Evolutionary conservation across 2,797 vertebrate genomes (phyloP).

Genomic region (Pteropus rufus): DNA sequence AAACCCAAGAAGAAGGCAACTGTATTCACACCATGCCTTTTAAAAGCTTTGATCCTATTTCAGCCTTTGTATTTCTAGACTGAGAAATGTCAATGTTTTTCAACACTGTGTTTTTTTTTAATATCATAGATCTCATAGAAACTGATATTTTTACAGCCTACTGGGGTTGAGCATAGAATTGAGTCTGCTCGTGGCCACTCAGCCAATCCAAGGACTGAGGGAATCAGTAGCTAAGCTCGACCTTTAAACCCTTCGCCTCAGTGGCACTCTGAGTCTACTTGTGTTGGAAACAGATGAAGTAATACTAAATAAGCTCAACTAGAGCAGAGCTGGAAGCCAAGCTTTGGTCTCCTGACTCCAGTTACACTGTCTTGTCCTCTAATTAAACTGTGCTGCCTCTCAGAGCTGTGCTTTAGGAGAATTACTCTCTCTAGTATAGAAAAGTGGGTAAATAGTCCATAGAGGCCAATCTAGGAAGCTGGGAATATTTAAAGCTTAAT

Average conservation of each 20-base stretch:
- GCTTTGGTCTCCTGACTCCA: background rate
- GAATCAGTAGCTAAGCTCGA: background rate
- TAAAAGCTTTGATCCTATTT: background rate
- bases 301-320: background rate
- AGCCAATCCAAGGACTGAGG: background rate
- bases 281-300: background rate
- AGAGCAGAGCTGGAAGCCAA: background rate
- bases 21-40: background rate
- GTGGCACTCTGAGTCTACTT: background rate
- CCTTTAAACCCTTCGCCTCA: background rate
- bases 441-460: constrained; percentile 21
- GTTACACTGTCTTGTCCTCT: background rate
- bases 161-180: background rate
- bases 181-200: background rate
- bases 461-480: background rate
- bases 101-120: constrained; percentile 13
- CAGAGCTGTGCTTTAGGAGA: background rate
- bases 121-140: background rate
- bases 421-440: background rate
- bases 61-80: constrained; percentile 7
- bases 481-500: background rate
- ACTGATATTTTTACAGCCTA: background rate
- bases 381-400: background rate
- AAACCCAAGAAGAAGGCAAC: background rate
- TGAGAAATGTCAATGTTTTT: background rate